Conservation (phyloP, 1,140 invertebrate species). For the Venturia canescens region DNA sequence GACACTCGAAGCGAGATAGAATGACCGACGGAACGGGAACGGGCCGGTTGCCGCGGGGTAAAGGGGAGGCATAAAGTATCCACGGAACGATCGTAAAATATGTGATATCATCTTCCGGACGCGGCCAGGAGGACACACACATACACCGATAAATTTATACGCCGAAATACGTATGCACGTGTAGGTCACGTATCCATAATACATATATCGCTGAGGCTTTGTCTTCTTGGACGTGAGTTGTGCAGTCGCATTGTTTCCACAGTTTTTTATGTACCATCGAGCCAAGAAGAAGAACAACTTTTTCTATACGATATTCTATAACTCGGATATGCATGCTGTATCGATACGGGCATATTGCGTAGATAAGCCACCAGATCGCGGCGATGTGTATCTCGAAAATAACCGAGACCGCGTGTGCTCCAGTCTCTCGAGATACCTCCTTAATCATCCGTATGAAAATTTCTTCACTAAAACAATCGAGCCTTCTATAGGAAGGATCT, state of each 20-base stretch:
- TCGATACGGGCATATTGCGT: slow-evolving; percentile 23
- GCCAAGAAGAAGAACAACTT: background rate
- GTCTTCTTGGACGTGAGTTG: slow-evolving; percentile 61
- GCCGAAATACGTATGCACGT: slow-evolving; percentile 36
- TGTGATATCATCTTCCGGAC: slow-evolving; percentile 67
- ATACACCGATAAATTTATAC: no score
- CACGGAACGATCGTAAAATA: slow-evolving; percentile 66
- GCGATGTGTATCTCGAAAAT: background rate
- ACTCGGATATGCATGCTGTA: background rate
- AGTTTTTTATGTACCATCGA: slow-evolving; percentile 58
- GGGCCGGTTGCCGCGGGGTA: slow-evolving; percentile 42
- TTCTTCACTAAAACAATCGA: background rate
- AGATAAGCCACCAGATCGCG: background rate
- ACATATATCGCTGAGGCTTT: slow-evolving; percentile 59
- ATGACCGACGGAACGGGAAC: slow-evolving; percentile 6
- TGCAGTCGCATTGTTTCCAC: slow-evolving; percentile 65
- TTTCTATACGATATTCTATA: slow-evolving; percentile 12
- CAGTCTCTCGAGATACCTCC: background rate
- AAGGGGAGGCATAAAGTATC: slow-evolving; percentile 66
- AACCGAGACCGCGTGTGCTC: background rate
- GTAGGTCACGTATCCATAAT: slow-evolving; percentile 1
- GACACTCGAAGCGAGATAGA: slow-evolving; percentile 36
- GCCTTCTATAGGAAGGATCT: background rate
- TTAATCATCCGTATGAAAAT: background rate
- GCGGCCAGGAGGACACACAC: slow-evolving; percentile 42